Percentiles rank a stretch among this genome's conserved stretches.
phyloP scores from a whole-genome alignment of 2,113 vertebrate species.

The Crotalus tigris region DNA sequence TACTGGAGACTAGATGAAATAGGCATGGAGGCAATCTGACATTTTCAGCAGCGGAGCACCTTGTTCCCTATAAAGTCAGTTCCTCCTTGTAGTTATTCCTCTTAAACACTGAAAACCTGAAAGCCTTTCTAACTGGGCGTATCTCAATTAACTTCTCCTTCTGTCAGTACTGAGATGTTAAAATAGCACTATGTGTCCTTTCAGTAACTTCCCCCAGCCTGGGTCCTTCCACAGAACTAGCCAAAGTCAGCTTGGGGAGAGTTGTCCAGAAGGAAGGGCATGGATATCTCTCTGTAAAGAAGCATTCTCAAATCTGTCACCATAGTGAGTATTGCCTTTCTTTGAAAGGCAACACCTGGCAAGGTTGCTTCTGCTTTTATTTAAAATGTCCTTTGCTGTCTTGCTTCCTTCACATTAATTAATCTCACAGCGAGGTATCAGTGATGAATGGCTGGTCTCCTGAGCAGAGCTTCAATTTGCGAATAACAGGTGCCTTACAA shows the following conservation, averaged over 20 bases:
- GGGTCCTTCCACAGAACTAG: neutral
- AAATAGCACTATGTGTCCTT: neutral
- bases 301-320: neutral
- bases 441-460: neutral
- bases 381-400: conserved; percentile 30
- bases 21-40: neutral
- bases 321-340: neutral
- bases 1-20: neutral
- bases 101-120: neutral
- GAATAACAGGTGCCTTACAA: conserved; percentile 28
- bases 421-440: conserved; percentile 9
- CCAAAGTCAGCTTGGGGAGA: neutral
- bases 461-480: neutral
- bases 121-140: neutral
- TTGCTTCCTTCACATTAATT: neutral
- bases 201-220: neutral
- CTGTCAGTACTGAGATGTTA: neutral
- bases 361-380: conserved; percentile 17
- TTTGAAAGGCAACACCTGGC: conserved; percentile 11
- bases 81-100: neutral
- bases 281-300: neutral
- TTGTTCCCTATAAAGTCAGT: neutral
- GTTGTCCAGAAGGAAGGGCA: neutral
- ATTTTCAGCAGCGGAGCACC: neutral
- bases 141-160: neutral